Percentiles rank a stretch among this genome's conserved stretches.
These are phyloP conservation scores for Cantharis rufa DNA, from an alignment of 2,888 invertebrate species.

Conservation along the genomic window DNA sequence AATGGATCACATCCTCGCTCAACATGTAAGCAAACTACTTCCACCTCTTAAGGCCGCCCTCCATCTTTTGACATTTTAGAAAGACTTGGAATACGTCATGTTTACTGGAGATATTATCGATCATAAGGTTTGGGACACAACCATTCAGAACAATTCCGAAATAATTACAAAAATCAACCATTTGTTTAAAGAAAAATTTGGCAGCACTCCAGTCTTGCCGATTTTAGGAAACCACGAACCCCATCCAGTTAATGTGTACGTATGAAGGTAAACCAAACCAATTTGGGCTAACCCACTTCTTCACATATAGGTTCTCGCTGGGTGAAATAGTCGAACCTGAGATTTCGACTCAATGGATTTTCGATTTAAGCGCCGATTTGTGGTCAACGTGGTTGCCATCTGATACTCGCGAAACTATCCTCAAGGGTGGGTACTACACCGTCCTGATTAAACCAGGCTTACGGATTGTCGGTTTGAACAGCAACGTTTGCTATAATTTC, in stretches of 20 bases:
- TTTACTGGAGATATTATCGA: slow-evolving; percentile 88
- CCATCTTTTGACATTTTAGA: not conserved
- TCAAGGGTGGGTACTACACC: slow-evolving; percentile 79
- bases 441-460: slow-evolving; percentile 69
- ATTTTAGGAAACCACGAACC: slow-evolving; percentile 73
- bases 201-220: slow-evolving; percentile 60
- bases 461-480: slow-evolving; percentile 78
- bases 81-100: slow-evolving; percentile 68
- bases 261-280: slow-evolving; percentile 19
- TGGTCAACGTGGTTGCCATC: slow-evolving; percentile 74
- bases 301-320: slow-evolving; percentile 44
- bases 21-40: slow-evolving; percentile 20
- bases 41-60: not conserved
- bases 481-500: slow-evolving; percentile 73
- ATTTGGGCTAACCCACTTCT: not conserved
- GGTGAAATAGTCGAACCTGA: slow-evolving; percentile 19
- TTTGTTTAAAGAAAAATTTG: slow-evolving; percentile 55
- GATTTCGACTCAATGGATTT: slow-evolving; percentile 74
- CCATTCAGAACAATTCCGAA: slow-evolving; percentile 64
- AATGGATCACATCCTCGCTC: slow-evolving; percentile 25
- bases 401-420: slow-evolving; percentile 63
- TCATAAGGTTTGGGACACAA: slow-evolving; percentile 88
- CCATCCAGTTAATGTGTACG: slow-evolving; percentile 80
- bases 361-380: slow-evolving; percentile 68
- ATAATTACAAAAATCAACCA: slow-evolving; percentile 61